Base-by-base conservation (phyloP, 2,888 invertebrate species). In the Aleiodes testaceus region DNA sequence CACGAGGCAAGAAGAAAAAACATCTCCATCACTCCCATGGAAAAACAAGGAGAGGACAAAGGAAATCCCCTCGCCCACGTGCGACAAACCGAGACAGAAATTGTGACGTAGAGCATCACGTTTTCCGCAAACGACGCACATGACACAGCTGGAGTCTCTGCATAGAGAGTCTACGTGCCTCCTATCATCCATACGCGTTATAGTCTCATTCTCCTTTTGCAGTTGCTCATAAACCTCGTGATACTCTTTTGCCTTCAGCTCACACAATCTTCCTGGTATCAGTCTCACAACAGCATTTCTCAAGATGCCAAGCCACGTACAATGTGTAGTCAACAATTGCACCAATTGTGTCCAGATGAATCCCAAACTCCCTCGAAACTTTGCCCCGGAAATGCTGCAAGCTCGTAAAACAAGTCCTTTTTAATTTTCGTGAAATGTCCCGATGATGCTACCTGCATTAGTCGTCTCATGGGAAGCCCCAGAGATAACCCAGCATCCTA, bases 101-200 rank as follows among this genome's bases (percentile, higher is more conserved):
- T 61, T 79, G 81, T 80, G 83, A 85, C 81, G 81, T 79, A 80
- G 78, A 77, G 79, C 81, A 82, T 86, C 86, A 86, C 86, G 86
- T 86, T 85, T 86, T 82, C 79, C 78, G 81, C 85, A 86, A 86
- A 86, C 85, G 86, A 85, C 82, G 85, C 86, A 83, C 86, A 83
- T 79, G 82, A 81, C 84, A 78, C 85, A 85, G 85, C 85, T 85
- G 85, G 84, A 84, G 84, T 78, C 80, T 81, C 81, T 77, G 81
- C 82, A 79, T 81, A 79, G 82, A 82, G 80, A 77, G 74, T 77
- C 81, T 85, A 84, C 85, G 85, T 85, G 84, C 84, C 70, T 75
- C 69, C 63, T 76, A 73, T 73, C 67, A 53, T 59, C 49, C 66
- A 72, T 78, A 75, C 74, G 75, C 75, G 74, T 77, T 73, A 75